Evolutionary conservation across 2,797 vertebrate species (phyloP), one percentile per base, ranked within the genome.

Genomic region (Spatula clypeata): DNA sequence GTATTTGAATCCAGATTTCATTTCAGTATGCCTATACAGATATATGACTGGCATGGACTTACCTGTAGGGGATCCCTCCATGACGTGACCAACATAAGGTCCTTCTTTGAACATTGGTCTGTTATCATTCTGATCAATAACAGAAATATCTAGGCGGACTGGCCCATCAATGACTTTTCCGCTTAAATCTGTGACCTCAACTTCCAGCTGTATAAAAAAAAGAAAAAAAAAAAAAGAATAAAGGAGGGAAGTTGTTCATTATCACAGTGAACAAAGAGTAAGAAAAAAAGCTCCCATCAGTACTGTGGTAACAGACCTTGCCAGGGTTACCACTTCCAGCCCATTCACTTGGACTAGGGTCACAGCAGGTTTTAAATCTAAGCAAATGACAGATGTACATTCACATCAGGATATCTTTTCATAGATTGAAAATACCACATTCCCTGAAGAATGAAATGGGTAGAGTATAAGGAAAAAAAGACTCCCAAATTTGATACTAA

Each of bases 71-170:
- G 99, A 99, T 5, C 99, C 99, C 88, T 99, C 99, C 75, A 99
- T 99, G 95, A 99, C 99, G 7, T 99, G 99, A 23, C 99, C 99
- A 0, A 99, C 8, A 19, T 99, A 99, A 29, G 99, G 99, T 0
- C 98, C 98, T 96, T 99, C 99, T 86, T 98, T 99, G 95, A 99
- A 99, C 98, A 99, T 98, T 1, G 99, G 99, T 58, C 99, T 98
- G 97, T 99, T 99, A 97, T 99, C 99, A 32, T 99, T 99, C 93
- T 99, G 99, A 97, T 99, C 99, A 10, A 99, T 99, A 91, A 99
- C 98, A 3, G 96, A 97, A 93, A 99, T 97, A 47, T 98, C 97
- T 38, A 99, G 97, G 19, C 96, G 96, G 13, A 98, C 98, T 0
- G 99, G 99, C 4, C 99, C 99, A 26, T 99, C 99, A 0, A 99